Evolutionary conservation across 2,888 invertebrate species (phyloP), one percentile per base, ranked within the genome.

Genomic region (Hemaris fuciformis): DNA sequence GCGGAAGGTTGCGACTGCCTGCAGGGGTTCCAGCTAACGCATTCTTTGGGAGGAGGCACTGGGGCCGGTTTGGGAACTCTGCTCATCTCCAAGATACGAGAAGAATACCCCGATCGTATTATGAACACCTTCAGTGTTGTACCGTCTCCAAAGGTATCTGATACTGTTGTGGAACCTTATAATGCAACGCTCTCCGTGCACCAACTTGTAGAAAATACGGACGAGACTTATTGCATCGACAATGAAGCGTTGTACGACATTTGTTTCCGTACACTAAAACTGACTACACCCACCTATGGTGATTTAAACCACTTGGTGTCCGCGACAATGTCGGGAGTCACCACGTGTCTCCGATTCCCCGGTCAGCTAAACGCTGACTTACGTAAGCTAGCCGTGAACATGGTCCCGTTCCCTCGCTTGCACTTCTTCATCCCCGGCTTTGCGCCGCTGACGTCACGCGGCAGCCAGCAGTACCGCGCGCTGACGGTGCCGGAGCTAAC

Each of bases 361-460:
- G 98, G 98, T 62, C 98, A 98, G 80, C 81, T 98, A 77, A 98
- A 97, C 77, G 97, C 98, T 10, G 98, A 98, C 89, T 92, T 98
- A 59, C 94, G 98, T 65, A 96, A 98, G 87, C 90, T 97, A 67
- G 96, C 96, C 20, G 97, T 98, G 5, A 98, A 98, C 85, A 97
- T 98, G 98, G 97, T 98, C 13, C 98, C 98, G 23, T 98, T 98
- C 89, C 98, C 98, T 61, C 95, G 97, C 69, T 92, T 97, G 58
- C 97, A 97, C 81, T 97, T 97, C 93, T 97, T 97, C 83, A 97
- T 97, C 93, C 96, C 97, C 60, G 97, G 95, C 34, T 95, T 97
- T 81, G 97, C 97, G 5, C 97, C 97, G 0, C 89, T 97, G 46
- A 96, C 96, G 1, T 97, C 96, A 0, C 94, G 97, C 65, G 97